Conservation (phyloP, 23 tunicate genomes). For the Botrylloides violaceus region DNA sequence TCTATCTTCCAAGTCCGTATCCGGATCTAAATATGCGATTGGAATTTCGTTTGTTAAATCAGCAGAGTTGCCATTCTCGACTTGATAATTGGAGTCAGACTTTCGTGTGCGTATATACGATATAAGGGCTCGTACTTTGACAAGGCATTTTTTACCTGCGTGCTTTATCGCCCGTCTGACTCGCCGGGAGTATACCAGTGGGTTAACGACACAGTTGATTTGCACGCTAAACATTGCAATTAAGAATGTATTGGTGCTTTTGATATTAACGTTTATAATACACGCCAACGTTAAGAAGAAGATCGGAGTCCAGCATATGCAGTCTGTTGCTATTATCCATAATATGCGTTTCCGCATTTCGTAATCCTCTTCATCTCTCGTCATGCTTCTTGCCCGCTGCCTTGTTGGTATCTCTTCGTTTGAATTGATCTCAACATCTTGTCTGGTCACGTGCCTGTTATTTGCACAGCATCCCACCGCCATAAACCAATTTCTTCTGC, state of each 20-base stretch:
- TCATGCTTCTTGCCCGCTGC: slow-evolving; percentile 5
- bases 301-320: slow-evolving; percentile 15
- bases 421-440: not conserved
- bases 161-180: slow-evolving; percentile 3
- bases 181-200: slow-evolving; percentile 4
- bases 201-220: slow-evolving; percentile 21
- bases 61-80: no score
- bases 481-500: not conserved
- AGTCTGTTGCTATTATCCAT: slow-evolving; percentile 18
- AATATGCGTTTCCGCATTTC: slow-evolving; percentile 22
- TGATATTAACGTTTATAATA: slow-evolving; percentile 5
- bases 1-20: no score
- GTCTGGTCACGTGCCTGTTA: not conserved
- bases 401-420: not conserved
- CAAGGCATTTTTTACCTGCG: not conserved
- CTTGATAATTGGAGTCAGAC: no score
- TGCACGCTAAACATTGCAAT: slow-evolving; percentile 19
- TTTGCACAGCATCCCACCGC: slow-evolving; percentile 6
- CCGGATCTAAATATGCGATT: no score
- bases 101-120: not conserved
- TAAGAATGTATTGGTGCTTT: slow-evolving; percentile 1
- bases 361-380: slow-evolving; percentile 22
- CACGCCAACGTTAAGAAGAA: slow-evolving; percentile 9
- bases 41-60: no score
- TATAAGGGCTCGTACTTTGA: not conserved